Evolutionary conservation across 2,113 vertebrate species (phyloP), one percentile per base, ranked within the genome.

Genomic region (Calcarius ornatus): DNA sequence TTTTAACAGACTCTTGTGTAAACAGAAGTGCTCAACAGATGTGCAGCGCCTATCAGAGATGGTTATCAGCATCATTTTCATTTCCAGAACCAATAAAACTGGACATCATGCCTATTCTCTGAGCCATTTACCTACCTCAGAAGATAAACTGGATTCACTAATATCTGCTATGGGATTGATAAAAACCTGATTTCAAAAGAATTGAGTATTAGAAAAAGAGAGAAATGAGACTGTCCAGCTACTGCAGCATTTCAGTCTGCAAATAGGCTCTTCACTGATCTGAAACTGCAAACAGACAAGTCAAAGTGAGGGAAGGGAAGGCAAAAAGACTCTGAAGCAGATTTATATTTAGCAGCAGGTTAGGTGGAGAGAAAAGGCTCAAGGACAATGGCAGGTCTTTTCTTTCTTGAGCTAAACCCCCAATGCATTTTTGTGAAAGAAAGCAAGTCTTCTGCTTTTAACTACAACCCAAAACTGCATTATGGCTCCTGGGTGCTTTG

Each of bases 371-470:
- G 92, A 96, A 95, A 95, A 95, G 86, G 82, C 92, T 95, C 87
- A 97, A 97, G 95, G 94, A 97, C 95, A 96, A 94, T 84, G 75
- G 87, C 81, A 95, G 48, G n/a, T 83, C 79, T 94, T 94, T 95
- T 94, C 90, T 95, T 89, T 37, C 86, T 91, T 72, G 70, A 89
- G 90, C 33, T 93, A 95, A 96, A 93, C 80, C 92, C 79, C 89
- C 69, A 47, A 90, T 66, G 87, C 86, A 92, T 91, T 95, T 96
- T 82, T 79, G 75, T 65, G 83, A 91, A 95, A 96, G 95, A 24
- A 96, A 93, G 70, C 91, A 85, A 90, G 53, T 72, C 75, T 56
- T 92, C 88, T 75, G 47, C 96, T 96, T 96, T 95, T 87, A 97
- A 95, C 83, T 43, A 60, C 48, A 92, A 90, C 90, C 94, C 93